phyloP scores from a whole-genome alignment of 2,888 invertebrate genomes.

The Hirtodrosophila trivittata region DNA sequence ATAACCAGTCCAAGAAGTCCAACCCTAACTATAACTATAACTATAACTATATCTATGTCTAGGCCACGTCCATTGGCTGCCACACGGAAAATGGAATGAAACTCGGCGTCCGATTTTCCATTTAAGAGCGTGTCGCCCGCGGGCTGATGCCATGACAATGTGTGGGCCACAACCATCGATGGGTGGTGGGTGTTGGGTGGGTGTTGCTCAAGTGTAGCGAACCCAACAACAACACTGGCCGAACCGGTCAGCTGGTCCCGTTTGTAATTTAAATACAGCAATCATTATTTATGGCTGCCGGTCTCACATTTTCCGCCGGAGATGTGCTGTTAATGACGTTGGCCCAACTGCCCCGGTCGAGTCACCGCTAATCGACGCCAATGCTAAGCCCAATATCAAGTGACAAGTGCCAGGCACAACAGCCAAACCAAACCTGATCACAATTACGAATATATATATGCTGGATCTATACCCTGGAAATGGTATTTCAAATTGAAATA shows the following conservation, averaged over 20 bases:
- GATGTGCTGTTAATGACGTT: conserved; percentile 38
- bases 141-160: conserved; percentile 35
- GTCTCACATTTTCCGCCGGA: conserved; percentile 37
- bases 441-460: not conserved
- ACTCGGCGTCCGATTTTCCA: conserved; percentile 51
- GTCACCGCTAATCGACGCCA: conserved; percentile 60
- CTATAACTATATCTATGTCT: not conserved
- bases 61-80: conserved; percentile 38
- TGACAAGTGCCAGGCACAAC: conserved; percentile 39
- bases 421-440: not conserved
- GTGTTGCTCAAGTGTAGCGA: too few species aligned
- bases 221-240: conserved; percentile 14
- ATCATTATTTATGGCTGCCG: conserved; percentile 65
- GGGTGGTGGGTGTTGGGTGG: not conserved
- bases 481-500: too few species aligned
- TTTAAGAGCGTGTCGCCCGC: conserved; percentile 63
- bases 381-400: conserved; percentile 47
- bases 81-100: conserved; percentile 28
- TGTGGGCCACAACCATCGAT: not conserved
- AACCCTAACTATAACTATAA: too few species aligned
- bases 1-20: conserved; percentile 15
- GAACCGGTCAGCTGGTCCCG: conserved; percentile 15
- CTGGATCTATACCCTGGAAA: conserved; percentile 9
- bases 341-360: not conserved
- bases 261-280: conserved; percentile 68